These are phyloP conservation scores for Microcebus ravelobensis DNA, from an alignment of 2,113 vertebrate species.

Conservation along the genomic window DNA sequence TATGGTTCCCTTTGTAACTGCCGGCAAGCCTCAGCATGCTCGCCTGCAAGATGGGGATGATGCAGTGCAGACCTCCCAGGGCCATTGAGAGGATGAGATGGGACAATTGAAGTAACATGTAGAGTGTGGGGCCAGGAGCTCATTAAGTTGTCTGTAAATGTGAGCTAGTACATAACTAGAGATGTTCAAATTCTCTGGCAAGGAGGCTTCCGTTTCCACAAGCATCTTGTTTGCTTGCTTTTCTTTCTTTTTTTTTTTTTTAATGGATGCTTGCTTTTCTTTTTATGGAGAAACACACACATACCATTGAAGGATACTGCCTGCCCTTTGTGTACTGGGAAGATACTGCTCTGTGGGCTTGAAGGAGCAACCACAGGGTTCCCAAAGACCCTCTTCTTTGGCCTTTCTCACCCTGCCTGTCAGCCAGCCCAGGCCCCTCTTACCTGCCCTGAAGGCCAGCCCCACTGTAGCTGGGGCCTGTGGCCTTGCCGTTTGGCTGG, in stretches of 20 bases:
- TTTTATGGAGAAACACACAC: neutral
- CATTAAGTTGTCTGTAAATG: neutral
- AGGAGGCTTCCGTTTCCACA: neutral
- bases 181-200: neutral
- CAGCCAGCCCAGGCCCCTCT: neutral
- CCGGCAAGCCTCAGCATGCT: neutral
- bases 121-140: neutral
- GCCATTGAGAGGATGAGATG: neutral
- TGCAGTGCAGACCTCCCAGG: too few relatives aligned
- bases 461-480: constrained; percentile 95
- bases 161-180: neutral
- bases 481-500: constrained; percentile 93
- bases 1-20: neutral
- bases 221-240: neutral
- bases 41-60: neutral
- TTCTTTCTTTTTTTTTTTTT: too few relatives aligned
- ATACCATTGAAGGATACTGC: too few relatives aligned
- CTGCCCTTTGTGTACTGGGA: neutral
- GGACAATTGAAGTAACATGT: neutral
- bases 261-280: neutral
- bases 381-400: neutral
- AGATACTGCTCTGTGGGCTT: neutral
- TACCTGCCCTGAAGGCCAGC: constrained; percentile 92
- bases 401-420: too few relatives aligned
- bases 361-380: neutral